phyloP scores from a whole-genome alignment of 2,888 invertebrate species.

The Idaea straminata region DNA sequence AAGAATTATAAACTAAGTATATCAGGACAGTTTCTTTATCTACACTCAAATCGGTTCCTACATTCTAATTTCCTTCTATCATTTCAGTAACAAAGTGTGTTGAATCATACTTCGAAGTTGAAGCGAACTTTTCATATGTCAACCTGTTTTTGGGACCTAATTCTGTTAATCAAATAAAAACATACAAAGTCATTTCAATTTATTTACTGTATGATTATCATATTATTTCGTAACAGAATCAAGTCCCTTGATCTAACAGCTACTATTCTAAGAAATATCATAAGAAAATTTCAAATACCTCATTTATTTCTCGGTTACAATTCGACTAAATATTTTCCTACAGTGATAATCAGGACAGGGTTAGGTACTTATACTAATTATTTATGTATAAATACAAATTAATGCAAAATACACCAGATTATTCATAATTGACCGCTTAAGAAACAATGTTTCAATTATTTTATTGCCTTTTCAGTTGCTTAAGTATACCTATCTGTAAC shows the following conservation, averaged over 20 bases:
- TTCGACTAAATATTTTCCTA: neutral
- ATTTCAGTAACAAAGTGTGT: neutral
- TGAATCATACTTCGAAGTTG: neutral
- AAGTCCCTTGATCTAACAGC: neutral
- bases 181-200: neutral
- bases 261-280: slow-evolving; percentile 6
- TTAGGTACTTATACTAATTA: slow-evolving; percentile 21
- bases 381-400: slow-evolving; percentile 27
- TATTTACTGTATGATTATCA: neutral
- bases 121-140: neutral
- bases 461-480: slow-evolving; percentile 29
- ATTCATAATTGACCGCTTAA: slow-evolving; percentile 42
- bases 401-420: slow-evolving; percentile 30
- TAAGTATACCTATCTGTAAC: neutral
- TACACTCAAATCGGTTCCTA: neutral
- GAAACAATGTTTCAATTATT: slow-evolving; percentile 36
- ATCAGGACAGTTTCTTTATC: neutral
- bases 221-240: neutral
- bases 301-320: slow-evolving; percentile 8
- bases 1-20: slow-evolving; percentile 1
- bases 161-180: neutral
- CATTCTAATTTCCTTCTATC: neutral
- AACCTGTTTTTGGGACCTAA: neutral
- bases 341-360: slow-evolving; percentile 5
- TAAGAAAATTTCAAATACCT: slow-evolving; percentile 20